Percentiles rank a stretch among this genome's conserved stretches.
These are phyloP conservation scores for Rousettus leschenaultii DNA, from an alignment of 2,113 vertebrate species.

Conservation along the genomic window DNA sequence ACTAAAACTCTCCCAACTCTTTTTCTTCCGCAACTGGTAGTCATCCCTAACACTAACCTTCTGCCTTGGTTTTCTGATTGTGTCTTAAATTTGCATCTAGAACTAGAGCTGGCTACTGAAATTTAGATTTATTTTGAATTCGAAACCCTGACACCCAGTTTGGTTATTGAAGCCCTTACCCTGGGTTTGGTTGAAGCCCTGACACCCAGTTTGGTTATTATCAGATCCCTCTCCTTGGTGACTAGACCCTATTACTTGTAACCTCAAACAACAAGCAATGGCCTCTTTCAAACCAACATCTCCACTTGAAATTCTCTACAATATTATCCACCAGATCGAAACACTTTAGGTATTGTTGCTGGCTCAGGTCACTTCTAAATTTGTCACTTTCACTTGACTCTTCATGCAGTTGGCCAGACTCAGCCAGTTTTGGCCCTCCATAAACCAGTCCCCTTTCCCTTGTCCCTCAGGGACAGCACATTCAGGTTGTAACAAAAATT, in stretches of 20 bases:
- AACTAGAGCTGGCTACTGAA: neutral
- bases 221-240: neutral
- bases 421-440: neutral
- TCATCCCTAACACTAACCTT: neutral
- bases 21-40: neutral
- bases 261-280: neutral
- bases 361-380: neutral
- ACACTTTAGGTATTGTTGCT: neutral
- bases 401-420: neutral
- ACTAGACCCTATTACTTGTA: neutral
- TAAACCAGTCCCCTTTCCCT: neutral
- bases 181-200: neutral
- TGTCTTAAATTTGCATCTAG: neutral
- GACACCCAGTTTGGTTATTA: neutral
- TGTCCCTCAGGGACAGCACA: neutral
- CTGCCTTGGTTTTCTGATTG: neutral
- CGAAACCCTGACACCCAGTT: neutral
- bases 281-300: neutral
- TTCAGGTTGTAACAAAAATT: neutral
- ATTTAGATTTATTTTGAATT: neutral
- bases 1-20: neutral
- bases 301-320: neutral
- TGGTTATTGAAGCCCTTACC: neutral
- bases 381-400: neutral
- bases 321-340: neutral